Evolutionary conservation across 2,888 invertebrate genomes (phyloP), one percentile per base, ranked within the genome.

Genomic region (Pseudococcus longispinus): DNA sequence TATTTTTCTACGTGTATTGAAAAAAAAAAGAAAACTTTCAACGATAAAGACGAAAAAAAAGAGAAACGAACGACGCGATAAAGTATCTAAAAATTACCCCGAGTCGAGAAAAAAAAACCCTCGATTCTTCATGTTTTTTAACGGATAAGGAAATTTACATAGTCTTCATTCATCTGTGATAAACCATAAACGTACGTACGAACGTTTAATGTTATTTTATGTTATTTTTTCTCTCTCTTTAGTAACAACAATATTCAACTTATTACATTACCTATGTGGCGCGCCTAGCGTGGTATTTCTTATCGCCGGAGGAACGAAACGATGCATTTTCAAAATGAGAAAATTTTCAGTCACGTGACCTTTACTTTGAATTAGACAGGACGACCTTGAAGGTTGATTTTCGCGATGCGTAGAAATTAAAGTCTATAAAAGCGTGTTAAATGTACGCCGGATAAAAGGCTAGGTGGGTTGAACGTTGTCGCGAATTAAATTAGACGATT

Each of bases 91-190:
- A 60, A 20, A 20, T 4, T 37, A 6, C 2, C 37, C 37, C 8
- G 2, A n/a, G 60, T 2, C 8, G 60, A 60, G 15, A 65, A 26
- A 55, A 55, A 55, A 20, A 20, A 70, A 70, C 29, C 29, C 70
- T 70, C 18, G 29, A 29, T 29, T 70, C 15, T 70, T 26, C 6
- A 1, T 15, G 26, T 65, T 23, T 65, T 60, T 9, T 60, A 60
- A 60, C 8, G 60, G 23, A 60, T 60, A 60, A 60, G 60, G 23
- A 60, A 60, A 60, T 23, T 20, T 60, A 60, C 20, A 60, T 60
- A 60, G 60, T 60, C 60, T 32, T 70, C 70, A 29, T 70, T 70
- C 70, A 70, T 70, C 70, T 70, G 70, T 70, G 70, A 70, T 70
- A 70, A 70, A 70, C 29, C 29, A 70, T 70, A 70, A 70, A 70